Conservation (phyloP, 2,888 invertebrate species). For the Drosophila mettleri region DNA sequence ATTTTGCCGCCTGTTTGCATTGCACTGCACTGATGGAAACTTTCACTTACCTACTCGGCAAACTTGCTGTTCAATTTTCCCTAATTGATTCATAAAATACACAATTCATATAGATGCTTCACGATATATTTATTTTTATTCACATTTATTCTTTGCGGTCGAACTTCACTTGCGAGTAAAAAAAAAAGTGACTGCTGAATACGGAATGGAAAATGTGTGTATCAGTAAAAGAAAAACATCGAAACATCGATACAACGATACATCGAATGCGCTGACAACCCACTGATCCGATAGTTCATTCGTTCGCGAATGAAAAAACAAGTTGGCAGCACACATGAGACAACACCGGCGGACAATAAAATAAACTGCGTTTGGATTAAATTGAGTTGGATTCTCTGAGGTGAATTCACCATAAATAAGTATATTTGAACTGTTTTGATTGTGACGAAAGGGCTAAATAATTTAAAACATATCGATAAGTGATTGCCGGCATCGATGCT, state of each 20-base stretch:
- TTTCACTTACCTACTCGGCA: slow-evolving; percentile 72
- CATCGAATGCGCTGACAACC: neutral
- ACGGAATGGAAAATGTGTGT: slow-evolving; percentile 69
- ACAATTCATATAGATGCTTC: slow-evolving; percentile 59
- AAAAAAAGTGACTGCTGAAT: slow-evolving; percentile 65
- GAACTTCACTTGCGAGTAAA: slow-evolving; percentile 74
- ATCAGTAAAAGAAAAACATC: slow-evolving; percentile 55
- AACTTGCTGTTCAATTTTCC: slow-evolving; percentile 63
- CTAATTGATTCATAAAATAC: slow-evolving; percentile 73
- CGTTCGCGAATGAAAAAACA: neutral
- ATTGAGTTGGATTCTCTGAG: neutral
- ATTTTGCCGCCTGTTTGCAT: slow-evolving; percentile 50
- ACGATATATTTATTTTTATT: slow-evolving; percentile 59
- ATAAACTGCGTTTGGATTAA: neutral
- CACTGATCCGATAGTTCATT: slow-evolving; percentile 4
- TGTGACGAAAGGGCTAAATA: neutral
- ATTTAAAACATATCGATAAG: slow-evolving; percentile 16
- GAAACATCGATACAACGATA: slow-evolving; percentile 21
- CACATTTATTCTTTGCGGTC: slow-evolving; percentile 71
- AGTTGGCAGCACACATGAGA: slow-evolving; percentile 27
- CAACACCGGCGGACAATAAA: neutral
- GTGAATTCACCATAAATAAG: neutral
- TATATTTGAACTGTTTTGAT: too few relatives aligned
- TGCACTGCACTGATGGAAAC: slow-evolving; percentile 36
- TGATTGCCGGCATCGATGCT: neutral